Base-by-base conservation (phyloP, 2,113 vertebrate genomes). In the Oostethus manadensis region DNA sequence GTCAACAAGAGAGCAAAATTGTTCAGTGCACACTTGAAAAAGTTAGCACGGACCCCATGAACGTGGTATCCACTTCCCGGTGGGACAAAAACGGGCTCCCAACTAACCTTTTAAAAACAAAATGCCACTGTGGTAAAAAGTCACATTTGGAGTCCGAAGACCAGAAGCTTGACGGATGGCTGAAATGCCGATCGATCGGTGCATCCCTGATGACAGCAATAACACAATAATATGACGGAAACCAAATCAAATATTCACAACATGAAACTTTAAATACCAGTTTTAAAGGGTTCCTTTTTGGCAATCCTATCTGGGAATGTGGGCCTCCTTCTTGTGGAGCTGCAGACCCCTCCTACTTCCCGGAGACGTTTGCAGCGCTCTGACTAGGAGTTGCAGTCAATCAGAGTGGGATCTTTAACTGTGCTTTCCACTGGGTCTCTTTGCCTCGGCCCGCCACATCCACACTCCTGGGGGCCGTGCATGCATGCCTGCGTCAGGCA, bases 321-420 rank as follows among this genome's bases (percentile, higher is more conserved):
- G 81, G 68, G 78, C 92, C 93, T 93, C 93, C 94, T 88, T 58
- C 90, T 88, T 51, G 40, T 61, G 26, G 66, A 59, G 33, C 43
- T 73, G 43, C 57, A 87, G 85, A 87, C 92, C 88, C 94, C 95
- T 94, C 95, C 96, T 92, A 90, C 92, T 92, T 89, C 82, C 81
- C 88, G 82, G 40, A 72, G 82, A 88, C 89, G 88, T 89, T 92
- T 88, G 87, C 87, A 90, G 84, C 76, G 51, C 74, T 89, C 84
- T 86, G 73, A 87, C 87, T 82, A 74, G 65, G 76, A 73, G 76
- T 73, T 21, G 26, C 65, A 84, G 72, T 86, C 89, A 83, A 87
- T 87, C 88, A 90, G 90, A 83, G 86, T 78, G 65, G 73, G 89
- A 85, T 87, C 74, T 68, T 78, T 81, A 87, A 59, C 82, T 80